A percentile compares a stretch with the other conserved stretches of the same genome.
phyloP scores from a whole-genome alignment of 2,113 vertebrate genomes.

The Leucosticte australis region DNA sequence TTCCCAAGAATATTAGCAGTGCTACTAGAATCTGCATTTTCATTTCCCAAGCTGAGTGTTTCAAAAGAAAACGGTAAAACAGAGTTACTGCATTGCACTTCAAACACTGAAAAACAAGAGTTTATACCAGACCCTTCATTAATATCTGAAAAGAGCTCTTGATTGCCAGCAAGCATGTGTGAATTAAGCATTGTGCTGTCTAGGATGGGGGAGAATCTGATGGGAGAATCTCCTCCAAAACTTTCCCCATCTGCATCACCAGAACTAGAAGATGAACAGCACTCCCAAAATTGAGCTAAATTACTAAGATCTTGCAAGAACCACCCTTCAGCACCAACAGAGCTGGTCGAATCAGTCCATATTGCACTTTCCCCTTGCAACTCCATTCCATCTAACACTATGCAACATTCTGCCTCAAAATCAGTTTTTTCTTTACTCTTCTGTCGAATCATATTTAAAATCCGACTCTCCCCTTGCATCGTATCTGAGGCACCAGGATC shows the following conservation, averaged over 20 bases:
- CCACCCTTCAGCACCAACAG: conserved; percentile 87
- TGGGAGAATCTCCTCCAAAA: conserved; percentile 91
- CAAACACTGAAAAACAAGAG: conserved; percentile 97
- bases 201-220: conserved; percentile 86
- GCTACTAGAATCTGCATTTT: conserved; percentile 90
- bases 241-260: conserved; percentile 95
- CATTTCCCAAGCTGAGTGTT: conserved; percentile 84
- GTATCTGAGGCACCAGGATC: conserved; percentile 99
- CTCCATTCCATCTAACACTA: conserved; percentile 96
- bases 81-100: conserved; percentile 97
- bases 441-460: conserved; percentile 98
- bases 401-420: conserved; percentile 95
- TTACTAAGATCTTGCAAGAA: conserved; percentile 90
- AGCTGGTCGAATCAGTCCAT: conserved; percentile 89
- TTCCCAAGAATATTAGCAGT: conserved; percentile 90
- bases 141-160: conserved; percentile 87
- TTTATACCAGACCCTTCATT: conserved; percentile 87
- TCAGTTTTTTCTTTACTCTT: conserved; percentile 92
- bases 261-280: conserved; percentile 93
- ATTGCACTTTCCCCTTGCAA: conserved; percentile 99
- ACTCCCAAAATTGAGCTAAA: conserved; percentile 96
- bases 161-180: conserved; percentile 83
- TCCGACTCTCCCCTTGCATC: conserved; percentile 95
- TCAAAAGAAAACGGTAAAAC: conserved; percentile 92
- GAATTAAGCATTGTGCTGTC: conserved; percentile 85